phyloP scores from a whole-genome alignment of 1,140 invertebrate genomes.

The Whitmania pigra region DNA sequence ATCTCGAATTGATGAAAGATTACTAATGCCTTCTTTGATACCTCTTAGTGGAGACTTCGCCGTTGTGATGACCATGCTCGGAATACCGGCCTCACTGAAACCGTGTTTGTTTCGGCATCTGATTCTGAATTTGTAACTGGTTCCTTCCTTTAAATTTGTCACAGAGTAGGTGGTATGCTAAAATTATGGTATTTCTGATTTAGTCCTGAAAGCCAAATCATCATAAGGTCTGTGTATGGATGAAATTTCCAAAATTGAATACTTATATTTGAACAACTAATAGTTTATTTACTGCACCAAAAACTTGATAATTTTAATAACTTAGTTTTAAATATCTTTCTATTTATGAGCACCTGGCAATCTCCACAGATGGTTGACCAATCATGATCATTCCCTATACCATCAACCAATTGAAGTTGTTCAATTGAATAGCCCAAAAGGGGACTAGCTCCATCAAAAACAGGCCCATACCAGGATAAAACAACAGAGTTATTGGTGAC shows the following conservation, averaged over 20 bases:
- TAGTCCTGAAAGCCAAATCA: too few relatives aligned
- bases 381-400: not conserved
- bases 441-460: conserved; percentile 63
- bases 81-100: conserved; percentile 64
- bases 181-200: conserved; percentile 36
- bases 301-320: too few relatives aligned
- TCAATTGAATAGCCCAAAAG: conserved; percentile 66
- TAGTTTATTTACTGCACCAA: too few relatives aligned
- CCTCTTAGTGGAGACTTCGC: too few relatives aligned
- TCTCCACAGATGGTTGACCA: conserved; percentile 26
- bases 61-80: conserved; percentile 1
- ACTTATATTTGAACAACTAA: too few relatives aligned
- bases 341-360: conserved; percentile 26
- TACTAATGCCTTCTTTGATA: too few relatives aligned
- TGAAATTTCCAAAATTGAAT: too few relatives aligned
- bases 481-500: conserved; percentile 52
- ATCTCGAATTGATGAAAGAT: too few relatives aligned
- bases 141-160: conserved; percentile 56
- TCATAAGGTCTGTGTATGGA: too few relatives aligned
- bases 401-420: conserved; percentile 39
- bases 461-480: conserved; percentile 64
- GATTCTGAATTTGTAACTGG: conserved; percentile 87
- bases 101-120: conserved; percentile 94
- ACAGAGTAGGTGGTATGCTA: conserved; percentile 46
- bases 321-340: too few relatives aligned